phyloP scores from a whole-genome alignment of 2,888 invertebrate genomes.

The Zygothrica quintamaculata region DNA sequence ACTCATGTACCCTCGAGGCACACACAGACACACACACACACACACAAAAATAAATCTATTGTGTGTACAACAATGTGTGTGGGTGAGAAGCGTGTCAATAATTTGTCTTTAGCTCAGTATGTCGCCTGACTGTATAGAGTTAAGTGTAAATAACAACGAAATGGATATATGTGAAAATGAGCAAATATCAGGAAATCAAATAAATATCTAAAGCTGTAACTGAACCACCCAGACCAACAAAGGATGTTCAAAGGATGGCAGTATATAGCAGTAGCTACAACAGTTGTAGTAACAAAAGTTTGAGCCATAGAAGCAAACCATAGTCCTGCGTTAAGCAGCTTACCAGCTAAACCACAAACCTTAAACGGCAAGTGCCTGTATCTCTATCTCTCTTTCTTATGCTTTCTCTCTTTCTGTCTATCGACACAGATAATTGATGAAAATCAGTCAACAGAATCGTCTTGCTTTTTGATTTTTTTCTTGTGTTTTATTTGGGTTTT shows the following conservation, averaged over 20 bases:
- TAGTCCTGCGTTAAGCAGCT: slow-evolving; percentile 50
- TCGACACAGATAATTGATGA: slow-evolving; percentile 44
- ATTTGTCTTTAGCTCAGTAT: slow-evolving; percentile 61
- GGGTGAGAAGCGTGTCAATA: slow-evolving; percentile 70
- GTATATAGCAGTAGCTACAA: not conserved
- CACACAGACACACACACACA: slow-evolving; percentile 11
- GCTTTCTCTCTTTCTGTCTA: not conserved
- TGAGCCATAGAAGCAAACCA: not conserved
- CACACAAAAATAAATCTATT: slow-evolving; percentile 35
- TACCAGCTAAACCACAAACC: slow-evolving; percentile 42
- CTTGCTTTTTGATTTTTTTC: slow-evolving; percentile 29
- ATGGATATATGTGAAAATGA: slow-evolving; percentile 53
- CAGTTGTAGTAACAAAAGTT: not conserved
- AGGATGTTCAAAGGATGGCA: slow-evolving; percentile 50
- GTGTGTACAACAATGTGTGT: slow-evolving; percentile 16
- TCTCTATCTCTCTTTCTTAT: not conserved
- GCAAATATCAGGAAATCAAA: slow-evolving; percentile 61
- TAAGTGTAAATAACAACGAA: slow-evolving; percentile 58
- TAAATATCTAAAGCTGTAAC: slow-evolving; percentile 39
- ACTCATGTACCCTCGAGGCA: slow-evolving; percentile 69
- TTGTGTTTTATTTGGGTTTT: slow-evolving; percentile 22
- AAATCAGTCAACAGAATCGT: slow-evolving; percentile 24
- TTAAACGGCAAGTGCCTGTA: slow-evolving; percentile 18
- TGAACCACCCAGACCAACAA: slow-evolving; percentile 3
- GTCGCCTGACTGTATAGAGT: slow-evolving; percentile 29